Evolutionary conservation across 1,140 invertebrate species (phyloP).

Genomic region (Caenorhabditis inopinata): DNA sequence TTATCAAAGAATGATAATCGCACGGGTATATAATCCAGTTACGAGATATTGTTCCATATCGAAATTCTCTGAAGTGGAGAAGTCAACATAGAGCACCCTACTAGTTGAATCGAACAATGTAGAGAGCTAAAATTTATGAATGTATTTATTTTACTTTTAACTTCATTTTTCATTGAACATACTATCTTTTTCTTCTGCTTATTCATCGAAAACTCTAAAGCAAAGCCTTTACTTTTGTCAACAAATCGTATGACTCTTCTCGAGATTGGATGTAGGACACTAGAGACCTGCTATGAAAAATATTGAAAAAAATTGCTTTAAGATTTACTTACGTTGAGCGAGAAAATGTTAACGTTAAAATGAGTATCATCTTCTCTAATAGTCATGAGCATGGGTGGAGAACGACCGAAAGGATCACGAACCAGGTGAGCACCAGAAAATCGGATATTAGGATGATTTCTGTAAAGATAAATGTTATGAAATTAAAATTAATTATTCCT

Average conservation of each 20-base stretch:
- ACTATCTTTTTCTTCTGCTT: too few relatives aligned
- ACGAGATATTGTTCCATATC: background rate
- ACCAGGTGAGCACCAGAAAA: background rate
- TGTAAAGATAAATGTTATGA: background rate
- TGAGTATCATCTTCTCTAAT: background rate
- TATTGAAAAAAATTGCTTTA: background rate
- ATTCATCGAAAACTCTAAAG: too few relatives aligned
- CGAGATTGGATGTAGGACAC: background rate
- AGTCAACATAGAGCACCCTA: background rate
- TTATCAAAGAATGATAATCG: background rate
- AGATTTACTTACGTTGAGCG: background rate
- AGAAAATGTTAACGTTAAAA: background rate
- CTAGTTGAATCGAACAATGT: background rate
- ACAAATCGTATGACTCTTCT: background rate
- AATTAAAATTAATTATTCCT: too few relatives aligned
- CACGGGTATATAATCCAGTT: background rate
- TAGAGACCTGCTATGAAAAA: background rate
- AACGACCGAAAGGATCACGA: background rate
- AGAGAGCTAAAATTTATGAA: too few relatives aligned
- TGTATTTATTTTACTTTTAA: too few relatives aligned
- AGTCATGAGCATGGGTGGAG: background rate
- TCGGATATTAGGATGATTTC: background rate
- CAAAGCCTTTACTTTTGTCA: too few relatives aligned
- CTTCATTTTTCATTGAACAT: too few relatives aligned
- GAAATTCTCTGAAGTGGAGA: background rate